phyloP scores from a whole-genome alignment of 2,113 vertebrate species.

The Talpa occidentalis region DNA sequence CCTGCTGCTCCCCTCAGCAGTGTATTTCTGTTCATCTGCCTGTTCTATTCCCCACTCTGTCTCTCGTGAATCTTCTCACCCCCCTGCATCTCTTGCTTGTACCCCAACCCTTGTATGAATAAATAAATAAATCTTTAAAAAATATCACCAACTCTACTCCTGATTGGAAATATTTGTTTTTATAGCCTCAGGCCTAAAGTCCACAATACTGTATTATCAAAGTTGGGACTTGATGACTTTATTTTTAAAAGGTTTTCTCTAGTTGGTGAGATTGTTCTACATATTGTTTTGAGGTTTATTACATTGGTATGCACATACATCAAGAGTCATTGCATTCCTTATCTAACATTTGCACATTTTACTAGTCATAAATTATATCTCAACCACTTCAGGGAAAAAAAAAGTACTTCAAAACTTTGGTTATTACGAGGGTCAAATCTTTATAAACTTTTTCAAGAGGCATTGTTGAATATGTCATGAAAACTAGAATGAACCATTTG shows the following conservation, averaged over 20 bases:
- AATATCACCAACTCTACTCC: neutral
- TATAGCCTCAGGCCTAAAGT: neutral
- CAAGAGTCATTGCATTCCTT: neutral
- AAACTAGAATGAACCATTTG: neutral
- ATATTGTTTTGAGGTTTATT: neutral
- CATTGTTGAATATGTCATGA: neutral
- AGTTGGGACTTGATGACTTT: neutral
- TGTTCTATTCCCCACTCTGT: too few relatives aligned
- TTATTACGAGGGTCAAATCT: neutral
- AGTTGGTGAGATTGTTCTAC: neutral
- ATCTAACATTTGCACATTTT: neutral
- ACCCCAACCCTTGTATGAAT: too few relatives aligned
- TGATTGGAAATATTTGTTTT: neutral
- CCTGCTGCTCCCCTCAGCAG: too few relatives aligned
- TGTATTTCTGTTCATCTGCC: too few relatives aligned
- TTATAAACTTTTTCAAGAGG: neutral
- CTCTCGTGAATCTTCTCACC: too few relatives aligned
- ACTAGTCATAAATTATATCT: neutral
- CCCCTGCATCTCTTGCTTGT: too few relatives aligned
- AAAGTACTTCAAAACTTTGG: neutral
- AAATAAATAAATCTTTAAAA: too few relatives aligned
- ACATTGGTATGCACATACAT: neutral
- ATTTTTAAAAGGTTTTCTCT: neutral
- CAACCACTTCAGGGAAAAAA: neutral
- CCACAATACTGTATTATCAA: neutral